A percentile compares a stretch with the other conserved stretches of the same genome.
Conservation (phyloP, 2,888 invertebrate genomes). For the Sarcophaga rosellei region DNA sequence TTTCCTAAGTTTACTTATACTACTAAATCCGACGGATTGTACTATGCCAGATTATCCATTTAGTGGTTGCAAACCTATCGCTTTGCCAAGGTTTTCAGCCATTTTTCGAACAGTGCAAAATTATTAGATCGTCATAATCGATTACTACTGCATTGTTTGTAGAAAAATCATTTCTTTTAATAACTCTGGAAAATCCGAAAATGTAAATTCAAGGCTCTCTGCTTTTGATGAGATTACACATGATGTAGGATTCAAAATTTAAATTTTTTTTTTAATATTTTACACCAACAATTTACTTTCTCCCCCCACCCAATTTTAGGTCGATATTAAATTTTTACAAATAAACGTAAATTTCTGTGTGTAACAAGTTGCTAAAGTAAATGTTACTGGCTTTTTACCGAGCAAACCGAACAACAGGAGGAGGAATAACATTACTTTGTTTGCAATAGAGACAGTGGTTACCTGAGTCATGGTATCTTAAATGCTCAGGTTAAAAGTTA, state of each 20-base stretch:
- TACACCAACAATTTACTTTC: not conserved
- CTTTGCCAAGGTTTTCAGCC: too few relatives aligned
- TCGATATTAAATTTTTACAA: not conserved
- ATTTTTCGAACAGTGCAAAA: too few relatives aligned
- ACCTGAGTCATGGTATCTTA: not conserved
- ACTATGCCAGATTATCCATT: too few relatives aligned
- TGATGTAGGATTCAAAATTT: not conserved
- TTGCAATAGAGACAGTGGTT: slow-evolving; percentile 21
- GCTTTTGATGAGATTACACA: too few relatives aligned
- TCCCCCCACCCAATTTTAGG: not conserved
- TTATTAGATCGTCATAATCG: too few relatives aligned
- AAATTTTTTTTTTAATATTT: not conserved
- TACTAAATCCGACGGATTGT: too few relatives aligned
- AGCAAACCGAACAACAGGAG: slow-evolving; percentile 11
- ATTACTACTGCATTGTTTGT: too few relatives aligned
- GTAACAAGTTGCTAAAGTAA: slow-evolving; percentile 36
- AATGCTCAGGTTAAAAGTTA: too few relatives aligned
- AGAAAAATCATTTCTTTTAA: too few relatives aligned
- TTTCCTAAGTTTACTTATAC: not conserved
- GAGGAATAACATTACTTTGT: slow-evolving; percentile 29
- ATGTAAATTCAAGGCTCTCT: too few relatives aligned
- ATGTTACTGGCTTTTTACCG: slow-evolving; percentile 16
- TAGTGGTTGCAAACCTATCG: too few relatives aligned
- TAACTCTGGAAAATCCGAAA: too few relatives aligned
- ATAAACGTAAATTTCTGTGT: slow-evolving; percentile 4